Base-by-base conservation (phyloP, 2,113 vertebrate genomes). In the Alouatta palliata region DNA sequence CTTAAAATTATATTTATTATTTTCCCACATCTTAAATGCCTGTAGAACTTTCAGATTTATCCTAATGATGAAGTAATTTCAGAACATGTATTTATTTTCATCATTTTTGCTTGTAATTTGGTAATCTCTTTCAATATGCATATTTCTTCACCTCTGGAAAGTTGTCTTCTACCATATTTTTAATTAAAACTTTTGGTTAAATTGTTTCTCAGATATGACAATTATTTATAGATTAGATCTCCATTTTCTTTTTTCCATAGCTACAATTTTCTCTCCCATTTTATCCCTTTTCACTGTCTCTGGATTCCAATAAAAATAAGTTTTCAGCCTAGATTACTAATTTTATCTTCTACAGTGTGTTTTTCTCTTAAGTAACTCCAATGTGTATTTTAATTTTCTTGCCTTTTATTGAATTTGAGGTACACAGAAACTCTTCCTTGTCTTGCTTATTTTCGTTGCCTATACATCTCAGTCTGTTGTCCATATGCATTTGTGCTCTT, bases 21-120 rank as follows among this genome's bases (percentile, higher is more conserved):
- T 83, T 83, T 90, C 9, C 12, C 40, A 20, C 12, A 70, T 75
- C 12, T 2, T 64, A 87, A 37, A 90, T 92, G 16, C 17, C 76
- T 56, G 14, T 9, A 87, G 14, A 19, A 64, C 30, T 90, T 82
- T 76, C 66, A 54, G 86, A 40, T 94, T 6, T 95, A 49, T 70
- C 25, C 11, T 71, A 90, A 76, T 86, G 85, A 47, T 89, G 7
- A 10, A 92, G 77, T 9, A 77, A 64, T 79, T 92, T 76, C 49
- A 32, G 58, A 7, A 86, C 94, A 37, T 81, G 10, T 14, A 20
- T 92, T 84, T 85, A 47, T 84, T 92, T 96, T 94, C 61, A 88
- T 79, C 64, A 88, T 89, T 54, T 91, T 91, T 80, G 32, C 32
- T 14, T 47, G 12, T 17, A 87, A 76, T 61, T 81, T 82, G 47